Base-by-base conservation (phyloP, 2,113 vertebrate species). In the Oryctolagus cuniculus region DNA sequence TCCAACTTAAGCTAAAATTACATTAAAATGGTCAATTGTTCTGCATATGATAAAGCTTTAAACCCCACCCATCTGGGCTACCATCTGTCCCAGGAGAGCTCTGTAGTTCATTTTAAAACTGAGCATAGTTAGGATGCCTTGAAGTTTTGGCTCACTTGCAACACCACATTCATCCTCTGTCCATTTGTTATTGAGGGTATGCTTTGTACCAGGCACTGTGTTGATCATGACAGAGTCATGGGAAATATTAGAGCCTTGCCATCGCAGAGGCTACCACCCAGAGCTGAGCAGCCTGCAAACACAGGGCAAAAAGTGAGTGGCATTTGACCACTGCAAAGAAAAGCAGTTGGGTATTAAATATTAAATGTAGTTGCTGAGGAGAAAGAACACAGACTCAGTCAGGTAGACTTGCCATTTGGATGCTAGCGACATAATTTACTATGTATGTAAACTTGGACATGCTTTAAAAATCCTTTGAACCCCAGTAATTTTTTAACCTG, bases 381-480 rank as follows among this genome's bases (percentile, higher is more conserved):
- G 78, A 72, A 92, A 90, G 11, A 70, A 64, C 12, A 17, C 1
- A 86, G 17, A 8, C 19, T 22, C 86, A 51, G n/a, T 67, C 13
- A 93, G 77, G 84, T 19, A 70, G 34, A 64, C 7, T 11, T 73
- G 31, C 44, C 29, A 55, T 88, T 90, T 78, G 69, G 92, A 90
- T 78, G 44, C 38, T 81, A 92, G 49, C 61, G 49, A n/a, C 55
- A n/a, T 24, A 64, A 53, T 85, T 87, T 87, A 44, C 75, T 87
- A 63, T 61, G 27, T 70, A 63, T 1, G 1, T 31, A 64, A 87
- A 21, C 34, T 27, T 9, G 13, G 53, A 78, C 53, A 58, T 91
- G 31, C 21, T 95, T 96, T 90, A 44, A 89, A 81, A 84, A 84
- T 78, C 38, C 11, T 66, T 77, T 53, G 53, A 89, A 90, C 19